Percentiles rank a stretch among this genome's conserved stretches.
Conservation (phyloP, 2,113 vertebrate species). For the Pithys albifrons region DNA sequence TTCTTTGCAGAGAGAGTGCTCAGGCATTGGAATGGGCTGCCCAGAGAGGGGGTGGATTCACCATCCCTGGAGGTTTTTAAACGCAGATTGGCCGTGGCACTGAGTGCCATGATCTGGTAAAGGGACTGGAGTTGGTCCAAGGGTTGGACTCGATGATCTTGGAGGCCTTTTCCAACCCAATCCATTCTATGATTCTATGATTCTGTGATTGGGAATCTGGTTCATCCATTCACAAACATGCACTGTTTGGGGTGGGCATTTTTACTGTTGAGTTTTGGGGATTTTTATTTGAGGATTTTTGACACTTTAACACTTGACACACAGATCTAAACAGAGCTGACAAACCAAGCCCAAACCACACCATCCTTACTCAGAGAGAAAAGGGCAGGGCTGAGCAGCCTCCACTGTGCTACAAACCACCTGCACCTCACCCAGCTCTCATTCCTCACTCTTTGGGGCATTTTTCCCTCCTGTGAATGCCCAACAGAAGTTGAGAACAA, state of each 20-base stretch:
- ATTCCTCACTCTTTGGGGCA: neutral
- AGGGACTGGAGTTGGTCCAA: too few relatives aligned
- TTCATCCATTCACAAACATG: neutral
- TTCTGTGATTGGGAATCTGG: accelerated
- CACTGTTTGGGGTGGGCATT: neutral
- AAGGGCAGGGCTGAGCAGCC: neutral
- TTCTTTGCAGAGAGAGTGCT: too few relatives aligned
- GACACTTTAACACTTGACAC: neutral
- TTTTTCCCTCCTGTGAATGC: accelerated
- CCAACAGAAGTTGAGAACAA: neutral
- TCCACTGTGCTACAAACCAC: neutral
- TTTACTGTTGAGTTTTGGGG: neutral
- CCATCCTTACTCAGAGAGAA: neutral
- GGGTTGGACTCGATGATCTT: too few relatives aligned
- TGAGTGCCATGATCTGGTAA: too few relatives aligned
- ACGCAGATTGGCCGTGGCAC: too few relatives aligned
- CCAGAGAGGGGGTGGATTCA: too few relatives aligned
- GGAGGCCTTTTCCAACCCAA: too few relatives aligned
- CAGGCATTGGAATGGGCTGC: too few relatives aligned
- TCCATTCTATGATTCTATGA: too few relatives aligned
- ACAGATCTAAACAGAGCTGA: neutral
- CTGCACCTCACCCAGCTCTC: neutral
- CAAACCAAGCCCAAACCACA: neutral
- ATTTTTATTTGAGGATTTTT: neutral
- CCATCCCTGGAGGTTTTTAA: too few relatives aligned